Evolutionary conservation across 2,888 invertebrate genomes (phyloP).

Genomic region (Apotomis betuletana): DNA sequence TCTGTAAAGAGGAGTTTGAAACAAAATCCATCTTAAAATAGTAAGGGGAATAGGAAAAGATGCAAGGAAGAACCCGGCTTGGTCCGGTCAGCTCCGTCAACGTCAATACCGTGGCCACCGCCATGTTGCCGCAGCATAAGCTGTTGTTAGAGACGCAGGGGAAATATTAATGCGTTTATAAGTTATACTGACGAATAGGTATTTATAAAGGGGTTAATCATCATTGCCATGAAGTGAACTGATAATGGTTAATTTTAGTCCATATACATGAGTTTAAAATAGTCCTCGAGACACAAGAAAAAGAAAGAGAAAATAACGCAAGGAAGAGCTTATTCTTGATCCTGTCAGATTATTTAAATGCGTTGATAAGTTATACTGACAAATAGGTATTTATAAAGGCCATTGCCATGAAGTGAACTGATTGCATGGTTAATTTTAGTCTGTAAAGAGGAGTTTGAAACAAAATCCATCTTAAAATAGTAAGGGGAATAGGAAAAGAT

Average conservation of each 20-base stretch:
- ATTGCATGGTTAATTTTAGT: too few species aligned
- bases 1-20: too few species aligned
- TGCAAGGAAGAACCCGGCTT: constrained; percentile 51
- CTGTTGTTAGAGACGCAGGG: constrained; percentile 59
- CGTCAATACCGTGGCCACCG: constrained; percentile 27
- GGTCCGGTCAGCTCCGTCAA: constrained; percentile 42
- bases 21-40: constrained; percentile 69
- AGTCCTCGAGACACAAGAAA: too few species aligned
- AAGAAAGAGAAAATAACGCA: too few species aligned
- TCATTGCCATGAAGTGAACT: too few species aligned
- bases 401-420: not conserved
- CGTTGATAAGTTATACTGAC: constrained; percentile 68
- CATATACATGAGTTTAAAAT: too few species aligned
- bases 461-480: constrained; percentile 71
- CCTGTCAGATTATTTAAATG: too few species aligned
- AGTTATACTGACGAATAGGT: constrained; percentile 59
- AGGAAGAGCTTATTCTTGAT: too few species aligned
- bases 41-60: constrained; percentile 75
- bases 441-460: too few species aligned
- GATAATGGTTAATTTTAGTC: too few species aligned
- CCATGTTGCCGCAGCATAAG: constrained; percentile 51
- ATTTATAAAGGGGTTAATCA: too few species aligned
- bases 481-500: constrained; percentile 73
- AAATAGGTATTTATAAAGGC: constrained; percentile 45
- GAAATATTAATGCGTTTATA: constrained; percentile 71